phyloP scores from a whole-genome alignment of 2,888 invertebrate genomes.

The Oligia latruncula region DNA sequence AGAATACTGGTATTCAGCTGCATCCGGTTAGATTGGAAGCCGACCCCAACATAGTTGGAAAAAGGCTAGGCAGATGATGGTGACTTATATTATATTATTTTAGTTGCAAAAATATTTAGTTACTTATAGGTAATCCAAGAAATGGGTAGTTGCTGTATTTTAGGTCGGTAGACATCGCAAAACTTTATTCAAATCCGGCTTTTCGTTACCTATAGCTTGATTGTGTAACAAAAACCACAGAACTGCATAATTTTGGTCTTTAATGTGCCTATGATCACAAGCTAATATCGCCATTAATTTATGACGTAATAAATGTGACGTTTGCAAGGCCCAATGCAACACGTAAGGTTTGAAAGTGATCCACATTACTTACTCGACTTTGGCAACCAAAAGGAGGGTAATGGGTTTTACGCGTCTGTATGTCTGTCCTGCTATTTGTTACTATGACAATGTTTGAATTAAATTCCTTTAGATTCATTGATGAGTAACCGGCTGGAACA shows the following conservation, averaged over 20 bases:
- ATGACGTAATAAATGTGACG: slow-evolving; percentile 5
- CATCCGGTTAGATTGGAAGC: too few relatives aligned
- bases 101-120: too few relatives aligned
- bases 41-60: too few relatives aligned
- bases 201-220: not conserved
- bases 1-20: too few relatives aligned
- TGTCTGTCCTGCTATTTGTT: slow-evolving; percentile 24
- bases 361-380: slow-evolving; percentile 41
- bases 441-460: slow-evolving; percentile 17
- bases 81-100: too few relatives aligned
- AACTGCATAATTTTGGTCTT: not conserved
- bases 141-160: too few relatives aligned
- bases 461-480: not conserved
- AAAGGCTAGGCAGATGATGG: too few relatives aligned
- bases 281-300: not conserved
- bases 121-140: too few relatives aligned
- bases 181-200: not conserved
- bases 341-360: slow-evolving; percentile 41
- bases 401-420: slow-evolving; percentile 48
- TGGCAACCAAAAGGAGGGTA: slow-evolving; percentile 56
- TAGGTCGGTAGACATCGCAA: too few relatives aligned
- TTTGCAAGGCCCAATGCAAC: slow-evolving; percentile 15
- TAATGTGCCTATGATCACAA: not conserved
- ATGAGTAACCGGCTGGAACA: not conserved
- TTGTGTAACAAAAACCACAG: not conserved